Evolutionary conservation across 2,888 invertebrate species (phyloP), one percentile per base, ranked within the genome.

Genomic region (Leptinotarsa juncta): DNA sequence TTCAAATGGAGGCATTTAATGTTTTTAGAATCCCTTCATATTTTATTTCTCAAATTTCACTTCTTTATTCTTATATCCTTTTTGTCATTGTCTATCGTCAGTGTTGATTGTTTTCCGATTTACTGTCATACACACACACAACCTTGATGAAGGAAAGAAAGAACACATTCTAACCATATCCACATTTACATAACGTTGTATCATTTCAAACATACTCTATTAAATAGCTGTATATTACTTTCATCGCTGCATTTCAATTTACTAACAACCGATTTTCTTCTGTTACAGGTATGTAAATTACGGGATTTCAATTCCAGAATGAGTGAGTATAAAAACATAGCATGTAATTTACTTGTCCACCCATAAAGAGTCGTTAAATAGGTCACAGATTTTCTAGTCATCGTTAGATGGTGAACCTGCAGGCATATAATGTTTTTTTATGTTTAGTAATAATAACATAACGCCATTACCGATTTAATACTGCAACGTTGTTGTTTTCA

Each of bases 251-350:
- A 20, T 62, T 74, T 67, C 67, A 67, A 71, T 60, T n/a, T 23
- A 65, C 69, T 57, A 71, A 71, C 65, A 26, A 65, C 42, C 32
- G 53, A 69, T 72, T 69, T 62, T 48, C n/a, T 71, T 71, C 55
- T 75, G 60, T 75, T 75, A 67, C 75, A 75, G 75, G 75, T 75
- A 75, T 70, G 75, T 75, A 70, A 72, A 71, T 65, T 66, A 68
- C 32, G 67, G n/a, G 60, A 67, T 65, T 23, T 65, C 67, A n/a
- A 20, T 62, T 51, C 49, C 50, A 72, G 67, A 67, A 75, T 75
- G 75, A 72, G 75, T 72, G 70, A 75, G 75, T 75, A 75, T 70
- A 70, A 75, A 71, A 71, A 68, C 57, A 48, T 65, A 66, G 65
- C 65, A 51, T 75, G 55, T 75, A 70, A 72, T 75, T 72, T 72